Evolutionary conservation across 2,113 vertebrate species (phyloP).

Genomic region (Pavo muticus): DNA sequence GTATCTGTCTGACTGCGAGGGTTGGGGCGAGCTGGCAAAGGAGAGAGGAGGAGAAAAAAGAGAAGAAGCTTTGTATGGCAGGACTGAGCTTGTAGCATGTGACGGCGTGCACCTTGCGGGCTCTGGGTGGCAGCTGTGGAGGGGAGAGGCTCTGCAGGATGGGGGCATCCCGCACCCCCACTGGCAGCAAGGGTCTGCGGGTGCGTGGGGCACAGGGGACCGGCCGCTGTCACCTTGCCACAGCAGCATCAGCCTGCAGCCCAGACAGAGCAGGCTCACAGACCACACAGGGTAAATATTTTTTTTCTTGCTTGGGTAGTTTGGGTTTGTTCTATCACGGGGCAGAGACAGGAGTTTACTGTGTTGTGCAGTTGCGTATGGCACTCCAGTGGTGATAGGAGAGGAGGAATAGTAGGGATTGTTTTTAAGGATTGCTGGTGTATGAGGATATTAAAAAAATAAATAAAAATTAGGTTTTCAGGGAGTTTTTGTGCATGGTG

Average conservation of each 20-base stretch:
- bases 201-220: slow-evolving; percentile 24
- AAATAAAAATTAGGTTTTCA: not conserved
- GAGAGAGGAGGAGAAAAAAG: not conserved
- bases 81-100: not conserved
- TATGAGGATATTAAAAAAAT: not conserved
- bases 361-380: not conserved
- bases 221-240: not conserved
- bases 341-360: not conserved
- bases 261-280: slow-evolving; percentile 35
- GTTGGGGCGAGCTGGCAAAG: not conserved
- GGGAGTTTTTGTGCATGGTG: not conserved
- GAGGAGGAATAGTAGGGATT: not conserved
- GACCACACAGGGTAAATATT: not conserved
- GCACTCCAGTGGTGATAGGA: not conserved
- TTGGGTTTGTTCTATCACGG: not conserved
- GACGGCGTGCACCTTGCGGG: not conserved
- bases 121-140: not conserved
- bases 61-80: not conserved
- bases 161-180: slow-evolving; percentile 14
- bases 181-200: slow-evolving; percentile 36
- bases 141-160: slow-evolving; percentile 55
- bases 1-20: not conserved
- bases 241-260: slow-evolving; percentile 53
- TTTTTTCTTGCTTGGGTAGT: not conserved
- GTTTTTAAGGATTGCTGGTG: not conserved